Base-by-base conservation (phyloP, 2,888 invertebrate genomes). In the Nephrotoma flavescens region DNA sequence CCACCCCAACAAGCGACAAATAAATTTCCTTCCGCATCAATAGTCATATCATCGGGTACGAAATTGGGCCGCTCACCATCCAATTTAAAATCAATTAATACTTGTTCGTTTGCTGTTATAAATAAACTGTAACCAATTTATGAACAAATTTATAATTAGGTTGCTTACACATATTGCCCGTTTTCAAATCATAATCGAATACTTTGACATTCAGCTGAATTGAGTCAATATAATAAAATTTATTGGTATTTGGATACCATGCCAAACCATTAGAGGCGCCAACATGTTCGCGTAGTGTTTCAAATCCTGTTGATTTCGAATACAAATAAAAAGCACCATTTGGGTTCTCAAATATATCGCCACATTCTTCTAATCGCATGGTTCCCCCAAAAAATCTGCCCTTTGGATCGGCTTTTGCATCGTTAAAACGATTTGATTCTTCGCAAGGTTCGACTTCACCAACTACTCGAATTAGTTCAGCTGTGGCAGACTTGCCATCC, bases 1-100 rank as follows among this genome's bases (percentile, higher is more conserved):
- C 94, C 96, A 88, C 94, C 93, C 89, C 95, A 96, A 89, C 95
- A 95, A 86, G 96, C 96, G 83, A 96, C 93, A 95, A 96, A 96
- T 5, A 96, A 92, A 90, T 95, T 95, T 4, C 95, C 96, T 87
- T 96, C 94, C 0, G 93, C 93, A 91, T 97, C 97, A 87, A 96
- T 95, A 88, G 96, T 95, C 95, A 97, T 95, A 19, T 96, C 96
- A 91, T 96, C 96, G 86, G 94, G 94, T 88, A 94, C 92, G n/a
- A 93, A 88, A 87, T 89, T 89, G 71, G 90, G 90, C 7, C 85
- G 47, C 83, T 93, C 88, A 0, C 91, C 92, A 89, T 92, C 91
- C 6, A 87, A 87, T 15, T 91, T 91, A 89, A 94, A 93, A 89
- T 93, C 92, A 90, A 94, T 95, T 83, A 95, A 91, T 0, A 92